Conservation (phyloP, 2,888 invertebrate species). For the Campoletis raptor region DNA sequence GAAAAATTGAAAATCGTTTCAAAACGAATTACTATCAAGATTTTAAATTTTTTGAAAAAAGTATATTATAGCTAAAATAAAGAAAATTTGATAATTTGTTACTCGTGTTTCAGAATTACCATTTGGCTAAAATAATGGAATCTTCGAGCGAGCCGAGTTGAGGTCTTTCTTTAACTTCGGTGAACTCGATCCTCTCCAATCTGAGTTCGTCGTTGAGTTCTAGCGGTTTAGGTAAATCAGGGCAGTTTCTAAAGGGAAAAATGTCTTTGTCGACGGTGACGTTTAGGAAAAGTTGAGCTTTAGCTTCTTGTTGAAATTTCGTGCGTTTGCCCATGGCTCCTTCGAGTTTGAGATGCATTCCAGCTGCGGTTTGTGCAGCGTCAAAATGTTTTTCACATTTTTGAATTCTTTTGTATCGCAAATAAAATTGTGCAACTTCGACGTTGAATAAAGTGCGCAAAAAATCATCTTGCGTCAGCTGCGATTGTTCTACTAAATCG, state of each 20-base stretch:
- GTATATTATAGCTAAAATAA: no score
- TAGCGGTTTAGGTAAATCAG: slow-evolving; percentile 88
- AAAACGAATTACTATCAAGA: no score
- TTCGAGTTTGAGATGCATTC: slow-evolving; percentile 89
- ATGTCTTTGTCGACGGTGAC: slow-evolving; percentile 86
- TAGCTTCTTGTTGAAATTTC: slow-evolving; percentile 92
- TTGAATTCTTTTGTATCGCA: slow-evolving; percentile 91
- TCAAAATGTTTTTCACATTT: slow-evolving; percentile 89
- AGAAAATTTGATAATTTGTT: no score
- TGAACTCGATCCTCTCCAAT: slow-evolving; percentile 91
- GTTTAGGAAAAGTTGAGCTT: slow-evolving; percentile 93
- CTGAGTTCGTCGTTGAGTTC: slow-evolving; percentile 94
- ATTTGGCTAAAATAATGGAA: slow-evolving; percentile 91
- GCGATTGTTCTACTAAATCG: slow-evolving; percentile 74
- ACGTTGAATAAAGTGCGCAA: slow-evolving; percentile 85
- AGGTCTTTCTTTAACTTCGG: slow-evolving; percentile 86
- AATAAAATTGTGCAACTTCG: slow-evolving; percentile 89
- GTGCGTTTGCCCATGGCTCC: slow-evolving; percentile 96
- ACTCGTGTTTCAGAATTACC: slow-evolving; percentile 87
- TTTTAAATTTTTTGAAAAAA: no score
- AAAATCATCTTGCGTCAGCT: slow-evolving; percentile 68
- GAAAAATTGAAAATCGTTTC: neutral
- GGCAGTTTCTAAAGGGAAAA: slow-evolving; percentile 84
- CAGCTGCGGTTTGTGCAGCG: slow-evolving; percentile 88
- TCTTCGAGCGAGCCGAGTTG: slow-evolving; percentile 90